Evolutionary conservation across 2,113 vertebrate species (phyloP).

Genomic region (Thunnus maccoyii): DNA sequence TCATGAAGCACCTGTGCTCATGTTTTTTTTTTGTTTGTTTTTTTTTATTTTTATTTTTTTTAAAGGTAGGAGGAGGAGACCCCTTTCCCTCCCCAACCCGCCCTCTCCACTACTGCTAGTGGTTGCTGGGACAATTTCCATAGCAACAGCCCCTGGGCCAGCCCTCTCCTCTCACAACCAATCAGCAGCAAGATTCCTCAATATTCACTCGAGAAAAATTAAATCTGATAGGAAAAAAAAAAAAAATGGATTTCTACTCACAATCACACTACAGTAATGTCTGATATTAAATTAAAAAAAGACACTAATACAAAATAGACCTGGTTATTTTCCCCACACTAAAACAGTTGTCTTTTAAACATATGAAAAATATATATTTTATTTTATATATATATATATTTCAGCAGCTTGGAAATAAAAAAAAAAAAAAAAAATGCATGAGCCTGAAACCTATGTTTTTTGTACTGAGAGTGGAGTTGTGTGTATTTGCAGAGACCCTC

Average conservation of each 20-base stretch:
- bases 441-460: constrained; percentile 87
- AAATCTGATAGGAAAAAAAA: constrained; percentile 45
- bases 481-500: constrained; percentile 55
- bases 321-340: constrained; percentile 89
- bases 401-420: constrained; percentile 92
- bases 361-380: constrained; percentile 89
- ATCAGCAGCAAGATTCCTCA: constrained; percentile 89
- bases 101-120: constrained; percentile 87
- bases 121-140: constrained; percentile 91
- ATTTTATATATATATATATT: constrained; percentile 74
- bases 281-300: constrained; percentile 92
- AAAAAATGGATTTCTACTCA: constrained; percentile 85
- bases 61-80: constrained; percentile 76
- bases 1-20: constrained; percentile 97
- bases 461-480: constrained; percentile 85
- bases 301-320: constrained; percentile 91
- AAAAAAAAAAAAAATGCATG: constrained; percentile 68
- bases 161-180: constrained; percentile 83
- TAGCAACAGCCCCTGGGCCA: constrained; percentile 85
- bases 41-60: background rate
- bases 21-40: constrained; percentile 65
- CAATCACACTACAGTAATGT: constrained; percentile 98
- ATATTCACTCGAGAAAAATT: constrained; percentile 78
- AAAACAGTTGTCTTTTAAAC: constrained; percentile 85
- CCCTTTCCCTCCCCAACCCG: constrained; percentile 26